Evolutionary conservation across 2,797 vertebrate species (phyloP), one percentile per base, ranked within the genome.

Genomic region (Eidolon dupreanum): DNA sequence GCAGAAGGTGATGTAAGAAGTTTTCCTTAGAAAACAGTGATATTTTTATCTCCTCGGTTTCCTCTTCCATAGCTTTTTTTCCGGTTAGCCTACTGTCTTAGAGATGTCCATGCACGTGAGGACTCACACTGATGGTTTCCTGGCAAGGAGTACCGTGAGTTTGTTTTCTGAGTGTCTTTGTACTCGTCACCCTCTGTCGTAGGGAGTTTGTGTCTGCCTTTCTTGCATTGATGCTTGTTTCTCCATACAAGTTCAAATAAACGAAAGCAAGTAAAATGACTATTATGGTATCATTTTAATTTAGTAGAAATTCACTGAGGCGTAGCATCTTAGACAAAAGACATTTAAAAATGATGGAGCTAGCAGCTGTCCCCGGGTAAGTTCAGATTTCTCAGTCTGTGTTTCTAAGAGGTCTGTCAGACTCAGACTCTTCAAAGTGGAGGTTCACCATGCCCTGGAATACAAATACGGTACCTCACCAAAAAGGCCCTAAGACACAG

Each of bases 391-490:
- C 66, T 33, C 20, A 82, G 75, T 63, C 36, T 77, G 51, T 19
- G 59, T 87, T 93, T 87, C 43, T 85, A 53, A 75, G 74, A 81
- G 12, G 46, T 75, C 13, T 89, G 65, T 68, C 78, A 79, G 41
- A 85, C 49, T 59, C 55, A 89, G 95, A 68, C 81, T 81, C n/a
- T 53, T 89, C 81, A 31, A 38, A 87, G 26, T 82, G n/a, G 36
- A 70, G 11, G 7, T 86, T 87, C n/a, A 49, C 70, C 61, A 43
- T 57, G 20, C 20, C 38, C 55, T 68, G 46, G 63, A 83, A 41
- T 22, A 68, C 8, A 88, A 83, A 86, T 65, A 26, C 11, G 55
- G 36, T 11, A 55, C n/a, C 28, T 96, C 26, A 53, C 53, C 88
- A 24, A 63, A 71, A 63, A 65, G 9, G 63, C 22, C 8, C 24